Evolutionary conservation across 2,888 invertebrate species (phyloP), one percentile per base, ranked within the genome.

Genomic region (Sminthurides aquaticus): DNA sequence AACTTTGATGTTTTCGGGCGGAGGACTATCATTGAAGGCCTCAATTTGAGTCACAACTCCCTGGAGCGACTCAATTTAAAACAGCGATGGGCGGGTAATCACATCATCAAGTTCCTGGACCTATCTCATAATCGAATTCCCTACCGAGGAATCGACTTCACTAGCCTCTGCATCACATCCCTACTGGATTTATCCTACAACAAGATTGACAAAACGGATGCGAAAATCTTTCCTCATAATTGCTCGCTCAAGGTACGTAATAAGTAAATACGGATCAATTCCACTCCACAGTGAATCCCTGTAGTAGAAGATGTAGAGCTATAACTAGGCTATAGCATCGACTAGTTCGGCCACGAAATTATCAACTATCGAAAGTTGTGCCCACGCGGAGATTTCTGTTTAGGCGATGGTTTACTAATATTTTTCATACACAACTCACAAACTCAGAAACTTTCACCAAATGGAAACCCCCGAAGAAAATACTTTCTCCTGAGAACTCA

Each of bases 101-200:
- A 63, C 63, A 63, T 52, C 56, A 55, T 67, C 62, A 72, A 71
- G 58, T 71, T 71, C 64, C 78, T 92, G 49, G 86, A 88, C 78
- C 78, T 92, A 67, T 84, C 86, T 69, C 83, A 84, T 67, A 91
- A 91, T 77, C 84, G 84, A 70, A 79, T 92, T 22, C 55, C 63
- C 34, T 67, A 65, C 61, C 34, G 64, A n/a, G 64, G 63, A 26
- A 68, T 70, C 11, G 68, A 69, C 22, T 52, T 71, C 11, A 64
- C 63, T 18, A 52, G 61, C n/a, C 62, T 74, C 27, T 74, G 74
- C 65, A 69, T 71, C 15, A 67, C 67, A 18, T 91, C 91, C 77
- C 87, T 87, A 77, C 80, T 93, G 59, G 89, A 91, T 77, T 82
- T 93, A 70, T 87, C 89, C 71, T 83, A 83, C 71, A 91, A 92